phyloP scores from a whole-genome alignment of 37 sponge, comb jelly and placozoan species.

The Corticium candelabrum region DNA sequence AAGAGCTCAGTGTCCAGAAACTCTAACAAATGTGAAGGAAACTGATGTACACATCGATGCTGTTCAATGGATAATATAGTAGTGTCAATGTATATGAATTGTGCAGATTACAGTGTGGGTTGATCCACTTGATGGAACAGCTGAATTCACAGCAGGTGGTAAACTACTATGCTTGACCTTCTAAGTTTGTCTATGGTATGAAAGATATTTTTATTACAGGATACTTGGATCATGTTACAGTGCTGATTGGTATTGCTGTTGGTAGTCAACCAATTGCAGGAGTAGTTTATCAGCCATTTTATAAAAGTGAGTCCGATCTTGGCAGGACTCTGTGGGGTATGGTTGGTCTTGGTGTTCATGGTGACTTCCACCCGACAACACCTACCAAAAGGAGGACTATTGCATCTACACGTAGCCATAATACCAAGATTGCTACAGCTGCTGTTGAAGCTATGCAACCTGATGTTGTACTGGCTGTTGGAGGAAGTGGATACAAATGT shows the following conservation, averaged over 20 bases:
- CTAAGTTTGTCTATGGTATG: no score
- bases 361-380: constrained; percentile 9
- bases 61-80: no score
- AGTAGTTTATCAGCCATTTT: constrained; percentile 88
- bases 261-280: constrained; percentile 69
- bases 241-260: constrained; percentile 80
- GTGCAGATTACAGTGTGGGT: constrained; percentile 82
- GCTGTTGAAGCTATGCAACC: constrained; percentile 15
- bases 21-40: constrained; percentile 15
- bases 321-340: constrained; percentile 84
- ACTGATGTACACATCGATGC: constrained; percentile 5
- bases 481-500: constrained; percentile 85
- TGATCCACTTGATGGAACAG: constrained; percentile 98
- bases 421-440: constrained; percentile 20
- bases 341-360: constrained; percentile 67
- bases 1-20: constrained; percentile 48
- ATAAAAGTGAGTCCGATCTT: not conserved
- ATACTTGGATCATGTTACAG: constrained; percentile 71
- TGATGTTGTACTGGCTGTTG: constrained; percentile 19
- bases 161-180: no score
- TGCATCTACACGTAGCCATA: constrained; percentile 53
- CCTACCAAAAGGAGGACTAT: constrained; percentile 14
- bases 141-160: constrained; percentile 83
- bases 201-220: constrained; percentile 28
- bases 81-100: not conserved